Percentiles rank a stretch among this genome's conserved stretches.
Conservation (phyloP, 2,797 vertebrate species). For the Siniperca scherzeri region DNA sequence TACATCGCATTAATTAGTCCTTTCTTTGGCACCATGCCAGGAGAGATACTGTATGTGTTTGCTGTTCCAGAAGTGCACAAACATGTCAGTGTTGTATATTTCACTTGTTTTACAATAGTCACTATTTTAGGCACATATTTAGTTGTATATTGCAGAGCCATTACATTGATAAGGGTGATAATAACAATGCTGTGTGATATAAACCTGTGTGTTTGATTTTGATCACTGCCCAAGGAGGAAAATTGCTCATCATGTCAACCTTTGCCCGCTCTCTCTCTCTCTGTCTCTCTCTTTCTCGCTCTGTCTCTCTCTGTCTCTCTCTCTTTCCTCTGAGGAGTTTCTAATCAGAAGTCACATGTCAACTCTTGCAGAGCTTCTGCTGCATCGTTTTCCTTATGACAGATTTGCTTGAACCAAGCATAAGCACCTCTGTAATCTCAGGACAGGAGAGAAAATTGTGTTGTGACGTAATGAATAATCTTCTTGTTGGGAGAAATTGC, state of each 20-base stretch:
- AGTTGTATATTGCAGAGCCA: not conserved
- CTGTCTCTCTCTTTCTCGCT: not conserved
- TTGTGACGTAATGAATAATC: conserved; percentile 80
- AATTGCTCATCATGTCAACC: conserved; percentile 1
- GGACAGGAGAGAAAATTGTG: conserved; percentile 74
- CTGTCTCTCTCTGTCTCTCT: not conserved
- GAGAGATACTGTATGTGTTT: conserved; percentile 19
- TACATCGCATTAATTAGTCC: conserved; percentile 62
- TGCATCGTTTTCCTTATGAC: conserved; percentile 56
- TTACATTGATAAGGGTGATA: conserved; percentile 7
- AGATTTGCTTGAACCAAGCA: conserved; percentile 69
- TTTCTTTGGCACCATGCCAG: conserved; percentile 26
- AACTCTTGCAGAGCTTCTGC: conserved; percentile 34
- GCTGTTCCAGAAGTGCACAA: conserved; percentile 20
- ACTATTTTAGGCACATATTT: conserved; percentile 6
- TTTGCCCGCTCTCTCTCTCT: conserved; percentile 8
- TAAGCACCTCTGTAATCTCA: conserved; percentile 80
- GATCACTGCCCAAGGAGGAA: conserved; percentile 6
- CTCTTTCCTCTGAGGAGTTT: conserved; percentile 11
- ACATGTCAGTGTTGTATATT: conserved; percentile 20
- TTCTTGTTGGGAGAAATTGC: conserved; percentile 65
- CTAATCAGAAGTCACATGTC: conserved; percentile 55
- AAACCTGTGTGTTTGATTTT: conserved; percentile 16
- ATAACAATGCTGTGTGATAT: conserved; percentile 2
- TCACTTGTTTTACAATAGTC: conserved; percentile 10